Evolutionary conservation across 2,113 vertebrate genomes (phyloP), one percentile per base, ranked within the genome.

Genomic region (Ptychochromis oligacanthus): DNA sequence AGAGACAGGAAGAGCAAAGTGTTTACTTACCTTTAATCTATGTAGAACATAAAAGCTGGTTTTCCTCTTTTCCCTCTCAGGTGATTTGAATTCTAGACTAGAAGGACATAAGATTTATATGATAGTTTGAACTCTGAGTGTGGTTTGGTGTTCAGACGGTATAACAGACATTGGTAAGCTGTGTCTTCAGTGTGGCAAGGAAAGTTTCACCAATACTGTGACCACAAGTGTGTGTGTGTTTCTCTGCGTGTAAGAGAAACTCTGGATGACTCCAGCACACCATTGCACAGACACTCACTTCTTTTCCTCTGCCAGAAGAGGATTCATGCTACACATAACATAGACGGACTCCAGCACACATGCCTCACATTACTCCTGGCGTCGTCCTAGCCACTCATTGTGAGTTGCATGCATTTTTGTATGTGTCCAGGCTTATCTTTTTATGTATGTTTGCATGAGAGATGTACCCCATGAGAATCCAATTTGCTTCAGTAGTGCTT

Each of bases 301-400:
- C 11, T 84, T 76, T 64, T 62, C 62, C 60, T 62, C 82, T 64
- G 86, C 57, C 89, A 89, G 84, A 81, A 54, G 54, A 55, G 55
- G 79, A 84, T 87, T 83, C 80, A 77, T 59, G 28, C 77, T 77
- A 40, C 75, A 11, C 78, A 62, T 61, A 80, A 85, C 76, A 58
- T 38, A 46, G 77, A 81, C 88, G 31, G 64, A 87, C 85, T 88
- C 81, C 60, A 79, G 81, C 88, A 86, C 93, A 93, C 90, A 93
- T 92, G 93, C 90, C 90, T 89, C 65, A 31, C 86, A 92, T 94
- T 90, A 91, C 61, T 85, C 52, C 46, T 87, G 88, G 85, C 84
- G 75, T 92, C 93, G 77, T 74, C 65, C 49, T 59, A 28, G 61
- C 56, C 65, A 36, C 70, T 81, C 59, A 8, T 28, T 58, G 36